phyloP scores from a whole-genome alignment of 2,113 vertebrate genomes.

The Bujurquina vittata region DNA sequence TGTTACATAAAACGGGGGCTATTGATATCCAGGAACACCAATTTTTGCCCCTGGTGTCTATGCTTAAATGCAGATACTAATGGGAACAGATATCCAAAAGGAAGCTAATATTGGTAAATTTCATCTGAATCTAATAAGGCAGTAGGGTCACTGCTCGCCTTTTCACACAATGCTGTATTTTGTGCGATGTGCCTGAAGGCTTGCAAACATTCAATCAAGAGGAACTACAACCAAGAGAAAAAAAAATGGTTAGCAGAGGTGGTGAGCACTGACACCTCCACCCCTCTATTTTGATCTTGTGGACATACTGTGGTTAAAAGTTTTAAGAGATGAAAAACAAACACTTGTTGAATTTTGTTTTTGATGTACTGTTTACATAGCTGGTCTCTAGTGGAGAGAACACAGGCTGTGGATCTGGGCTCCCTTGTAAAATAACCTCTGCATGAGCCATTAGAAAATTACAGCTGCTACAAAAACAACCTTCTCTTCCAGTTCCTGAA shows the following conservation, averaged over 20 bases:
- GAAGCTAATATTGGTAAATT: too few relatives aligned
- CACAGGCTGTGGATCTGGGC: neutral
- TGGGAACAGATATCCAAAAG: neutral
- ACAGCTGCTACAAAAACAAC: neutral
- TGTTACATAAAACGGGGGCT: constrained; percentile 30
- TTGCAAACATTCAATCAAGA: too few relatives aligned
- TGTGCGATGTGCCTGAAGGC: too few relatives aligned
- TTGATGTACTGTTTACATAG: neutral
- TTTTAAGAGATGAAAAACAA: neutral
- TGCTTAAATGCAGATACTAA: neutral
- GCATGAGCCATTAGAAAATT: too few relatives aligned
- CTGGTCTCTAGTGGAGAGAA: too few relatives aligned
- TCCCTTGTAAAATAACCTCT: neutral
- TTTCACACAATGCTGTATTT: too few relatives aligned
- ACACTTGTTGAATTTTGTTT: neutral
- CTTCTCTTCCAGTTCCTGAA: neutral
- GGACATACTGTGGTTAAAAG: neutral
- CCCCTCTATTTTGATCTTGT: too few relatives aligned
- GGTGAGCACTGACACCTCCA: too few relatives aligned
- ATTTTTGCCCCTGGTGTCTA: neutral
- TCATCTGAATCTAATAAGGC: too few relatives aligned
- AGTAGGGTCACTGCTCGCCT: too few relatives aligned
- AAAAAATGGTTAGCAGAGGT: too few relatives aligned
- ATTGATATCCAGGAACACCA: neutral
- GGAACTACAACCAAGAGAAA: too few relatives aligned